Base-by-base conservation (phyloP, 2,888 invertebrate species). In the Theretra japonica region DNA sequence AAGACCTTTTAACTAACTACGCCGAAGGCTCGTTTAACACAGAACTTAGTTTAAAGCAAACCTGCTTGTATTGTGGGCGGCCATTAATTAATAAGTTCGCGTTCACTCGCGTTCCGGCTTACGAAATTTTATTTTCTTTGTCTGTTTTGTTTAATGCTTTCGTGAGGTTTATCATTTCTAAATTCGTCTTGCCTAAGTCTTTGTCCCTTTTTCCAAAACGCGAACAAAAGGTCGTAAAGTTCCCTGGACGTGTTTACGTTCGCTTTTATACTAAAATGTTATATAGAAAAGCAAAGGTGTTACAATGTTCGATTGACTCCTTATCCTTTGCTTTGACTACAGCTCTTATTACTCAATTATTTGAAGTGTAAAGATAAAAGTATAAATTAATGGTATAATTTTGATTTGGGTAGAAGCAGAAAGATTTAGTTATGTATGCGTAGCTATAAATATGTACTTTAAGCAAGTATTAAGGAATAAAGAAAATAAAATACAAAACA, bases 31-130 rank as follows among this genome's bases (percentile, higher is more conserved):
- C 75, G 59, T 74, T 76, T 74, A 72, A 70, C 70, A 73, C 72
- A 59, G 70, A 76, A 75, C 73, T 75, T 48, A 73, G 75, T 72
- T 75, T 71, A 72, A 73, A 75, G 74, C 71, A 68, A 76, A 74
- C 23, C 77, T 53, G 72, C 65, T 76, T 77, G 70, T 77, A 77
- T 75, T 75, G 76, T 76, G 73, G 76, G 75, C 74, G 73, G 72
- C 74, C 76, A 72, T 77, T 81, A 80, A 83, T 80, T 81, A 79
- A 78, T 79, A 78, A 79, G 74, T 81, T 79, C 73, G 72, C 59
- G 33, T 70, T 58, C 72, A 77, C 69, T 74, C 75, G 69, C 69
- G 75, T 78, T 70, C 69, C 72, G 41, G 74, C 74, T 77, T 75
- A 71, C 68, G 50, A 33, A 72, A 68, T 68, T 73, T 58, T 73